Percentiles rank a stretch among this genome's conserved stretches.
Conservation (phyloP, 2,113 vertebrate species). For the Calidris pugnax region DNA sequence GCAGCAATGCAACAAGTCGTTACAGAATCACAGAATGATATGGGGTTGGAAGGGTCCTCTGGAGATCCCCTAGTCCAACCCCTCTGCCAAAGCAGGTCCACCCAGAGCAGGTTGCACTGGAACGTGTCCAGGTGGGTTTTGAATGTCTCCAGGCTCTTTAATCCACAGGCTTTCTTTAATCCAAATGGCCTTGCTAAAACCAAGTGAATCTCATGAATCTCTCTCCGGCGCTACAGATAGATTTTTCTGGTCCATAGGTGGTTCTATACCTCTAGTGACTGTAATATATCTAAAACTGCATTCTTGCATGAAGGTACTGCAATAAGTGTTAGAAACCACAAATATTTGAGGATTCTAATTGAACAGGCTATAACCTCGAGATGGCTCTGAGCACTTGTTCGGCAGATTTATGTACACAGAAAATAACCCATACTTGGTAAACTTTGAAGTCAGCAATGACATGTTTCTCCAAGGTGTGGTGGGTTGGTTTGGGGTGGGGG, state of each 20-base stretch:
- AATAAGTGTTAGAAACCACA: not conserved
- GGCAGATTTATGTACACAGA: constrained; percentile 43
- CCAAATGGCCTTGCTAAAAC: not conserved
- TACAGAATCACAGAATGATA: no score
- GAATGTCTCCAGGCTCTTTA: no score
- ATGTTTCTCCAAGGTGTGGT: not conserved
- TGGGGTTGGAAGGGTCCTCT: no score
- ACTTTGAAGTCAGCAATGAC: constrained; percentile 14
- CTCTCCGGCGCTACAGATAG: not conserved
- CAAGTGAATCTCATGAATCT: not conserved
- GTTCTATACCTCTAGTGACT: not conserved
- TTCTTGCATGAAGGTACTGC: constrained; percentile 1
- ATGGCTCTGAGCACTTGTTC: constrained; percentile 33
- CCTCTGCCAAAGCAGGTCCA: no score
- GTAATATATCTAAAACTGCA: not conserved
- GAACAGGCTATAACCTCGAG: constrained; percentile 1
- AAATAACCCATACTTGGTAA: constrained; percentile 33
- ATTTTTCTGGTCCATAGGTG: not conserved
- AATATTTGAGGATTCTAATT: constrained; percentile 41
- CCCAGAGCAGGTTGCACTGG: no score
- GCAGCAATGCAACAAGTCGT: not conserved
- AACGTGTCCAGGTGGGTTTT: no score
- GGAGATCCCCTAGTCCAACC: no score
- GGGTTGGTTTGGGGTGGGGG: not conserved
- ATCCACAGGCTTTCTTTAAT: not conserved